A percentile compares a stretch with the other conserved stretches of the same genome.
Evolutionary conservation across 2,888 invertebrate genomes (phyloP).

Genomic region (Mycalesis mineus): DNA sequence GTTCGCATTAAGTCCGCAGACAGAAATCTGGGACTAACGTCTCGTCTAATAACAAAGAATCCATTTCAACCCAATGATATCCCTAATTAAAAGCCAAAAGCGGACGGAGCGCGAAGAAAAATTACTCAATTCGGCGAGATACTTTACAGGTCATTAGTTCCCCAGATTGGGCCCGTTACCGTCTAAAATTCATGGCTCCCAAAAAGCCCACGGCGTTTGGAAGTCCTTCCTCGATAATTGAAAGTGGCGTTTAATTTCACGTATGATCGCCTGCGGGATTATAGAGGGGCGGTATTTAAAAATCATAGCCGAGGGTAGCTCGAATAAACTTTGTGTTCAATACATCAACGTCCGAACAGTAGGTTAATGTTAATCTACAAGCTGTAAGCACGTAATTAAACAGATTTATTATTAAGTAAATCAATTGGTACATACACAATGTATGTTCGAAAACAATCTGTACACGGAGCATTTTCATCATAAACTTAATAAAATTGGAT

Average conservation of each 20-base stretch:
- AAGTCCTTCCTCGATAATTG: slow-evolving; percentile 44
- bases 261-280: slow-evolving; percentile 41
- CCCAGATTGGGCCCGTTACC: slow-evolving; percentile 57
- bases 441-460: no score
- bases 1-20: background rate
- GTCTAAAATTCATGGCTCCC: slow-evolving; percentile 53
- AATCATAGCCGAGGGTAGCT: slow-evolving; percentile 15
- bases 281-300: slow-evolving; percentile 27
- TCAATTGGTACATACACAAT: no score
- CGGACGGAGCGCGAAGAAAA: slow-evolving; percentile 45
- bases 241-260: slow-evolving; percentile 51
- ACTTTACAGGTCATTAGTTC: slow-evolving; percentile 72
- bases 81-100: slow-evolving; percentile 33
- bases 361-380: slow-evolving; percentile 9
- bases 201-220: slow-evolving; percentile 40
- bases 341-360: slow-evolving; percentile 8
- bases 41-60: slow-evolving; percentile 18
- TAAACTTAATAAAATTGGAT: no score
- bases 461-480: no score
- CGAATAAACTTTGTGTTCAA: background rate
- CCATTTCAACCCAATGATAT: slow-evolving; percentile 27
- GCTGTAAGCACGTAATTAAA: background rate
- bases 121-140: slow-evolving; percentile 65
- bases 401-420: no score
- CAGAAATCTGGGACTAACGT: slow-evolving; percentile 2